Base-by-base conservation (phyloP, 2,113 vertebrate genomes). In the Hipposideros armiger region DNA sequence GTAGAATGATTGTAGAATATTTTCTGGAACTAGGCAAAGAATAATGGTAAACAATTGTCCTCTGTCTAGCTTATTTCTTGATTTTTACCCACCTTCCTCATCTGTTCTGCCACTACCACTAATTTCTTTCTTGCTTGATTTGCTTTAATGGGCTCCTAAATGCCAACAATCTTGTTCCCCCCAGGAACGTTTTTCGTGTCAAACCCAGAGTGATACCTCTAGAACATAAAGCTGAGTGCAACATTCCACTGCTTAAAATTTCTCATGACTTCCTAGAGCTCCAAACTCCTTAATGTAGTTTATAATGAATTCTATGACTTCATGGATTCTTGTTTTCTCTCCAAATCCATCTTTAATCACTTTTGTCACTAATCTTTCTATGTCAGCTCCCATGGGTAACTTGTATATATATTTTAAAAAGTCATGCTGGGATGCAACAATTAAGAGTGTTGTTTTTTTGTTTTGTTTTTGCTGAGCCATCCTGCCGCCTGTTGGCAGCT, bases 261-360 rank as follows among this genome's bases (percentile, higher is more conserved):
- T 78, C 66, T 91, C 36, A 52, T 50, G 72, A 26, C 30, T 66
- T 83, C 11, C 56, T 89, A 4, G 24, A 56, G 69, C n/a, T 69
- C 47, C 28, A 64, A 11, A 83, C 9, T 58, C 80, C 42, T 60
- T 66, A 6, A 11, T 7, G 26, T 20, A 10, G 13, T 52, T 80
- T 74, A 60, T 67, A 45, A 80, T 22, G 16, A 69, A 40, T 40
- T 81, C 20, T 60, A 2, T 42, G 50, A 64, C 60, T 85, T 72
- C 54, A 76, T 30, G 42, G 16, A 87, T 86, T 85, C 45, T 81
- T 94, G 19, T 89, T 77, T 86, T 81, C 60, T 90, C 45, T 74
- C 50, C 11, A 74, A 72, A 62, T 80, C 28, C 58, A 74, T 60
- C 47, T 69, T 28, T 30, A 50, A 66, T 94, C 74, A 52, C 13